Evolutionary conservation across 2,888 invertebrate species (phyloP).

Genomic region (Tupiocoris notatus): DNA sequence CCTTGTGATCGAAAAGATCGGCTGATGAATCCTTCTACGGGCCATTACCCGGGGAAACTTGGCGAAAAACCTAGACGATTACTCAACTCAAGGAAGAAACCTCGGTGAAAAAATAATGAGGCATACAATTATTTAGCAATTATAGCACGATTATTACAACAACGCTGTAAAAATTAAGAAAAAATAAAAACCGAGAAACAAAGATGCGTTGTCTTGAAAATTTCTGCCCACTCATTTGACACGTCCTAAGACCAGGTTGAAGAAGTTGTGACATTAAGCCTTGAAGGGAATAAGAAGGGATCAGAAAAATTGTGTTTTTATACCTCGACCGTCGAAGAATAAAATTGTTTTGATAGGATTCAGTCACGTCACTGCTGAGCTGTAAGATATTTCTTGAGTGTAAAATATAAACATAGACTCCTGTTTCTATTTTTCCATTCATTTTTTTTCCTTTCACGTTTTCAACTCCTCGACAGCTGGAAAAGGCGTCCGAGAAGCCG

Average conservation of each 20-base stretch:
- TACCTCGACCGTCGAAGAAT: not conserved
- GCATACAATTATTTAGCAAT: too few relatives aligned
- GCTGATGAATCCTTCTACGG: too few relatives aligned
- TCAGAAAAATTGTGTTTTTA: not conserved
- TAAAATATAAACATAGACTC: slow-evolving; percentile 3
- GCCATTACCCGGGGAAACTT: too few relatives aligned
- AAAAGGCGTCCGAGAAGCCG: slow-evolving; percentile 7
- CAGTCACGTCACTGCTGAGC: slow-evolving; percentile 5
- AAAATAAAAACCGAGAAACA: too few relatives aligned
- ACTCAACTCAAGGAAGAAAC: too few relatives aligned
- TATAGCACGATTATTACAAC: too few relatives aligned
- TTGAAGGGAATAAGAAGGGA: not conserved
- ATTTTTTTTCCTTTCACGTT: not conserved
- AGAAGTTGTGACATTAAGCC: not conserved
- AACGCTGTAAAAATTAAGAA: too few relatives aligned
- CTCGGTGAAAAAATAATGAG: too few relatives aligned
- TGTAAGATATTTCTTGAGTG: not conserved
- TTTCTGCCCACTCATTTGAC: too few relatives aligned
- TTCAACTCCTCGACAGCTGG: not conserved
- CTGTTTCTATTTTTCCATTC: not conserved
- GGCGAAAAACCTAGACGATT: too few relatives aligned
- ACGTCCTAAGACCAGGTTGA: not conserved
- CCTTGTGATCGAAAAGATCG: too few relatives aligned
- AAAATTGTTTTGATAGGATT: slow-evolving; percentile 22
- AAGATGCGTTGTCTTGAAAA: too few relatives aligned